phyloP scores from a whole-genome alignment of 2,888 invertebrate genomes.

The Cyclophora albipunctata region DNA sequence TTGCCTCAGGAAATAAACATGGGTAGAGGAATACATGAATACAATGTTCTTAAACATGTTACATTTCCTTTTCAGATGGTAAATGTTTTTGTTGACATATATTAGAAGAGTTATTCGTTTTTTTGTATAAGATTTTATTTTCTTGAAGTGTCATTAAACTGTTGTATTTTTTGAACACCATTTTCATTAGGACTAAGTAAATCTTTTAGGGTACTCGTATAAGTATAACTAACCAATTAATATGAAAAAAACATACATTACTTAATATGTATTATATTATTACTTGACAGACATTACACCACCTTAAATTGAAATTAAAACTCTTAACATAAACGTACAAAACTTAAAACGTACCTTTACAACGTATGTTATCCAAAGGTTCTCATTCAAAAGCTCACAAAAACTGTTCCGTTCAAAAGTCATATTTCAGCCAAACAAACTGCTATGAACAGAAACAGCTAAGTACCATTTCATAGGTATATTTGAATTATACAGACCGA shows the following conservation, averaged over 20 bases:
- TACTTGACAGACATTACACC: too few species aligned
- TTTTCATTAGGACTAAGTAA: background rate
- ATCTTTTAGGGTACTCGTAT: background rate
- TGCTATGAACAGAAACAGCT: constrained; percentile 16
- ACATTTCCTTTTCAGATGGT: background rate
- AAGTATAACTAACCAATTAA: background rate
- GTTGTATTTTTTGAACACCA: too few species aligned
- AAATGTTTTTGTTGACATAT: background rate
- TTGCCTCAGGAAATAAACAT: constrained; percentile 12
- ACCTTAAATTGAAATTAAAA: too few species aligned
- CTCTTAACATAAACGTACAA: too few species aligned
- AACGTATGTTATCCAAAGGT: constrained; percentile 18
- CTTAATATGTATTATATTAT: too few species aligned
- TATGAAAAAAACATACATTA: too few species aligned
- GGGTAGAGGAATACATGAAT: constrained; percentile 1
- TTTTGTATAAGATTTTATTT: background rate
- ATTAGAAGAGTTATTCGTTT: background rate
- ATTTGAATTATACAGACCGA: constrained; percentile 21
- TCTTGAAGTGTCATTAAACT: background rate
- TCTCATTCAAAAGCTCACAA: constrained; percentile 21
- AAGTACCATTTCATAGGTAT: constrained; percentile 6
- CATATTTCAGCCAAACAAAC: constrained; percentile 28
- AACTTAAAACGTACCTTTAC: too few species aligned
- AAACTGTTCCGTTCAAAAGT: constrained; percentile 27
- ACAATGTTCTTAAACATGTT: constrained; percentile 2